Percentiles rank a stretch among this genome's conserved stretches.
Conservation (phyloP, 2,113 vertebrate species). For the Myotis yumanensis region DNA sequence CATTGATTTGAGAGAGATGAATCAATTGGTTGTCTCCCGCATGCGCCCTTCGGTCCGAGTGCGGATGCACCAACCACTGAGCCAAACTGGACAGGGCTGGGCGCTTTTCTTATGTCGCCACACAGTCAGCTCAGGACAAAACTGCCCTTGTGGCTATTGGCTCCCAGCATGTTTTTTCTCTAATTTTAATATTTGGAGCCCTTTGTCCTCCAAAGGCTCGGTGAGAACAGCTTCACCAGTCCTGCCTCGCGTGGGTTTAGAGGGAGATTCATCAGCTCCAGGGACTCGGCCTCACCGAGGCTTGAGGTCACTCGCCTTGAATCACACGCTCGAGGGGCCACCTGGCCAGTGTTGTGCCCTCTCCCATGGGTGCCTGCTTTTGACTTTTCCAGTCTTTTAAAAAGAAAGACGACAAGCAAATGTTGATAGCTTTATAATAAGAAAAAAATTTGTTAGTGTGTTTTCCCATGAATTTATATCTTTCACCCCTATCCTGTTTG, state of each 20-base stretch:
- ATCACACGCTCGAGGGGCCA: fast-evolving
- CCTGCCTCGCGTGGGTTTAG: background rate
- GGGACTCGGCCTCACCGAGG: background rate
- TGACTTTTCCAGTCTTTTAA: background rate
- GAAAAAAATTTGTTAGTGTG: background rate
- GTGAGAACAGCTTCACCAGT: background rate
- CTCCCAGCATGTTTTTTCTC: background rate
- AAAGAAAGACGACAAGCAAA: background rate
- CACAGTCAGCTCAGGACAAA: fast-evolving
- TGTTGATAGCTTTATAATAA: too few relatives aligned
- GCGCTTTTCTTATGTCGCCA: fast-evolving
- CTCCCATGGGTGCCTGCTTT: background rate
- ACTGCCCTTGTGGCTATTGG: background rate
- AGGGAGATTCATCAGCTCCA: background rate
- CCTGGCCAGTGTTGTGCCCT: background rate
- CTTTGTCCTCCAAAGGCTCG: background rate
- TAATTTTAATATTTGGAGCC: background rate
- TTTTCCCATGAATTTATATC: fast-evolving
- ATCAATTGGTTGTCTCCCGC: too few relatives aligned
- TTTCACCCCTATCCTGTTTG: background rate
- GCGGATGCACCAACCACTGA: too few relatives aligned
- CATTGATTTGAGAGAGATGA: too few relatives aligned
- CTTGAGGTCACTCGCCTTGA: background rate
- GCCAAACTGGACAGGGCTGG: background rate
- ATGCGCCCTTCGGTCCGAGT: too few relatives aligned